A percentile compares a stretch with the other conserved stretches of the same genome.
Conservation (phyloP, 2,113 vertebrate genomes). For the Eurypyga helias region DNA sequence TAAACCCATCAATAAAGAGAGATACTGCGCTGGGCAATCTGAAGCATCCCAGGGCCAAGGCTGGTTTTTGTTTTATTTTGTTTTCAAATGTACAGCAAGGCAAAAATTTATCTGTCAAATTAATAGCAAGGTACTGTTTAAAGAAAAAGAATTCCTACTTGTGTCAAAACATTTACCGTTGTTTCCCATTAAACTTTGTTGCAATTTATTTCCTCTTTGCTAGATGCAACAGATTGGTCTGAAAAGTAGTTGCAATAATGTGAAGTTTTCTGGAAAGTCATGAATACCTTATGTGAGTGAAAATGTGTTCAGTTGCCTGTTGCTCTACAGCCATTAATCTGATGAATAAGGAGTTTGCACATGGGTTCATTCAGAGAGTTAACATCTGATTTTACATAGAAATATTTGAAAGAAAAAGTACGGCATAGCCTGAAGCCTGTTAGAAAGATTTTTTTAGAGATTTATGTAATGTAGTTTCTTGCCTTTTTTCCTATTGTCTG, state of each 20-base stretch:
- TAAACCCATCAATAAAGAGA: neutral
- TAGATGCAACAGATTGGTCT: constrained; percentile 56
- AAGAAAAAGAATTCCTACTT: constrained; percentile 40
- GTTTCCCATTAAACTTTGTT: constrained; percentile 35
- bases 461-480: constrained; percentile 58
- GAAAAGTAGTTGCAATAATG: constrained; percentile 62
- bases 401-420: constrained; percentile 64
- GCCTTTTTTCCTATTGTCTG: constrained; percentile 44
- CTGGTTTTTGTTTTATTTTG: neutral
- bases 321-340: constrained; percentile 63
- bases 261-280: constrained; percentile 54
- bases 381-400: constrained; percentile 72
- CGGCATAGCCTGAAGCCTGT: constrained; percentile 49
- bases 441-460: constrained; percentile 56
- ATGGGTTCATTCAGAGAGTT: constrained; percentile 68
- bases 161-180: neutral
- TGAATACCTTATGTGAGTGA: constrained; percentile 18
- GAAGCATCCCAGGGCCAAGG: neutral
- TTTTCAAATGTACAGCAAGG: constrained; percentile 12
- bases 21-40: neutral
- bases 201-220: constrained; percentile 50
- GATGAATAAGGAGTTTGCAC: constrained; percentile 56
- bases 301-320: constrained; percentile 55
- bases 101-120: constrained; percentile 33
- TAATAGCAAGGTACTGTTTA: constrained; percentile 12